Percentiles rank a stretch among this genome's conserved stretches.
phyloP scores from a whole-genome alignment of 2,797 vertebrate genomes.

The Eptatretus atami region DNA sequence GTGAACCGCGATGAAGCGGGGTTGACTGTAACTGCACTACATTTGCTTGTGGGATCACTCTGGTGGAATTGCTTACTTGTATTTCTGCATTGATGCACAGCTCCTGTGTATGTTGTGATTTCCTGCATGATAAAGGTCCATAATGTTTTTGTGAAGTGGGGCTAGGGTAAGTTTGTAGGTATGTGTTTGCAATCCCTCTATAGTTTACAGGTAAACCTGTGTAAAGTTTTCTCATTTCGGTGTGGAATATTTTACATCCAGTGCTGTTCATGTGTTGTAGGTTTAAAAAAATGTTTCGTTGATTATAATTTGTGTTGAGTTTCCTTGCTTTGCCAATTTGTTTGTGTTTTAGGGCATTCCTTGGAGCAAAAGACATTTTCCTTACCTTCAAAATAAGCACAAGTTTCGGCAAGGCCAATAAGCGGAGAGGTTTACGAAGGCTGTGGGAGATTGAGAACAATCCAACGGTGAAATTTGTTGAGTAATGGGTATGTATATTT shows the following conservation, averaged over 20 bases:
- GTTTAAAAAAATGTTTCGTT: too few species aligned
- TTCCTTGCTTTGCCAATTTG: not conserved
- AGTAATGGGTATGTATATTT: constrained; percentile 26
- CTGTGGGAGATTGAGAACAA: constrained; percentile 87
- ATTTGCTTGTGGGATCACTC: not conserved
- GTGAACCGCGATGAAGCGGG: too few species aligned
- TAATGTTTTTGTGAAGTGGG: too few species aligned
- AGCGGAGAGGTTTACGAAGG: constrained; percentile 75
- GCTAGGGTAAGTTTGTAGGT: too few species aligned
- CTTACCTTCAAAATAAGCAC: constrained; percentile 57
- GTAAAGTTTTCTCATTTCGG: too few species aligned
- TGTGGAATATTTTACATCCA: too few species aligned
- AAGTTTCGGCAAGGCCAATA: constrained; percentile 68
- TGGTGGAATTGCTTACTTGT: too few species aligned
- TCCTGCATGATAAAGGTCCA: not conserved
- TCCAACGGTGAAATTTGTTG: constrained; percentile 44
- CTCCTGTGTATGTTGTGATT: not conserved
- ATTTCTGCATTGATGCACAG: not conserved
- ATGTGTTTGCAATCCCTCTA: too few species aligned
- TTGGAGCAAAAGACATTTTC: constrained; percentile 58
- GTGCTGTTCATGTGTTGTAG: too few species aligned
- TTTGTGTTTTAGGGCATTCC: constrained; percentile 25
- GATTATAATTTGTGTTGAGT: too few species aligned
- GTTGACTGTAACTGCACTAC: too few species aligned
- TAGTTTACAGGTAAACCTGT: too few species aligned